Conservation (phyloP, 2,888 invertebrate genomes). For the Ypsolopha scabrella region DNA sequence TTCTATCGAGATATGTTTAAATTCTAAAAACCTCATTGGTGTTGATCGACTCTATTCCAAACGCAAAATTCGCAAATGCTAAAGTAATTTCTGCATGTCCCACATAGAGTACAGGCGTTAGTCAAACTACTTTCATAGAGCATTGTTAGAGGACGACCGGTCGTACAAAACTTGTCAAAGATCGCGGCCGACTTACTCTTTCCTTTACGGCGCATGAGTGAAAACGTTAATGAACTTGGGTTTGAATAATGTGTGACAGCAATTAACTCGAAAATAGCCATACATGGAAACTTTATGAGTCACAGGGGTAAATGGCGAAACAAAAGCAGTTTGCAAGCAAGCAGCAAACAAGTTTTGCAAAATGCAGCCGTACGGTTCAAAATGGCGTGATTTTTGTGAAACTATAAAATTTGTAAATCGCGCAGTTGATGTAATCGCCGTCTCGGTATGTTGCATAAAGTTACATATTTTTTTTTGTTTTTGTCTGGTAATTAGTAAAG, state of each 20-base stretch:
- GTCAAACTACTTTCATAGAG: conserved; percentile 7
- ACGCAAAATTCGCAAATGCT: too few relatives aligned
- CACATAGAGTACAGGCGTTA: background rate
- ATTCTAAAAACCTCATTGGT: too few relatives aligned
- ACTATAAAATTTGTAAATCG: background rate
- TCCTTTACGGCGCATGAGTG: background rate
- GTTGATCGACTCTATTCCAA: too few relatives aligned
- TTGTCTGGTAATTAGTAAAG: too few relatives aligned
- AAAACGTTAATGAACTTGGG: conserved; percentile 1
- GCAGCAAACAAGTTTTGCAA: too few relatives aligned
- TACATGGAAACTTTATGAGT: background rate
- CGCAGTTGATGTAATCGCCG: conserved; percentile 13
- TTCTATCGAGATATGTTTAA: too few relatives aligned
- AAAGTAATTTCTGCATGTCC: conserved; percentile 5
- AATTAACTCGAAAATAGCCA: background rate
- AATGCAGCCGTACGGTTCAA: background rate
- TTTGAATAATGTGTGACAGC: background rate
- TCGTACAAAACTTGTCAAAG: conserved; percentile 5
- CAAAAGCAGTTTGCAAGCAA: too few relatives aligned
- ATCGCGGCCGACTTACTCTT: conserved; percentile 2
- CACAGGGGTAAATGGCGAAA: background rate
- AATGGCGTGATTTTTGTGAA: background rate
- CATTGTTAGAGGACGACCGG: conserved; percentile 4
- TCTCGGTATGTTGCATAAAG: conserved; percentile 17
- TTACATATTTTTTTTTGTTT: too few relatives aligned